Evolutionary conservation across 2,113 vertebrate genomes (phyloP), one percentile per base, ranked within the genome.

Genomic region (Pandion haliaetus): DNA sequence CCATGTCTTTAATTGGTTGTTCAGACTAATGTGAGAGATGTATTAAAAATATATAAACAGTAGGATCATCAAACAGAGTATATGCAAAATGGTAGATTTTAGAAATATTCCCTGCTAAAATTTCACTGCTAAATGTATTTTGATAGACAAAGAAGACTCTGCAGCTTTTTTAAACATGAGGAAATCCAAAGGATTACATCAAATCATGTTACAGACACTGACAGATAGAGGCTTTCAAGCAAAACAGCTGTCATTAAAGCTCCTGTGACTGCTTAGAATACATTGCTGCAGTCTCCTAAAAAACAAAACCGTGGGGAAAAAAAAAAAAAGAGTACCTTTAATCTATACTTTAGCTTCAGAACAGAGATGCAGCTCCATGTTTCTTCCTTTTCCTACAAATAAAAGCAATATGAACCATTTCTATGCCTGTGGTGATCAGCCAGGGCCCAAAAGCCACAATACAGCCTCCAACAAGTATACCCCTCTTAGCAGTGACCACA

Each of bases 171-270:
- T 59, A 85, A 96, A 89, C 42, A 84, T 55, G 71, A 97, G 92
- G 71, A 84, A 97, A 97, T 97, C 94, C 59, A 78, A 80, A 88
- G 58, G 96, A 92, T 93, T 94, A 91, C 71, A 97, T 86, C 87
- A 91, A 87, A 80, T 88, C 82, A 86, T 71, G 87, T 74, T 93
- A 95, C 28, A 78, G 91, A 82, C 79, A 82, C 89, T 91, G 93
- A 87, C 71, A 94, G 87, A 94, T 91, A 94, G 42, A 77, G 50
- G 47, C 74, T 94, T 84, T 90, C 94, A 93, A 89, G 87, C 58
- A 87, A 89, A 97, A 97, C 93, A 97, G 86, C 89, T 95, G 93
- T 90, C 91, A 91, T 72, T 95, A 95, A 91, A 96, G 49, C 71
- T 89, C 23, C 86, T 66, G 36, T 79, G 65, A 85, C 73, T 96